Percentiles rank a stretch among this genome's conserved stretches.
phyloP scores from a whole-genome alignment of 2,113 vertebrate species.

The Panthera uncia region DNA sequence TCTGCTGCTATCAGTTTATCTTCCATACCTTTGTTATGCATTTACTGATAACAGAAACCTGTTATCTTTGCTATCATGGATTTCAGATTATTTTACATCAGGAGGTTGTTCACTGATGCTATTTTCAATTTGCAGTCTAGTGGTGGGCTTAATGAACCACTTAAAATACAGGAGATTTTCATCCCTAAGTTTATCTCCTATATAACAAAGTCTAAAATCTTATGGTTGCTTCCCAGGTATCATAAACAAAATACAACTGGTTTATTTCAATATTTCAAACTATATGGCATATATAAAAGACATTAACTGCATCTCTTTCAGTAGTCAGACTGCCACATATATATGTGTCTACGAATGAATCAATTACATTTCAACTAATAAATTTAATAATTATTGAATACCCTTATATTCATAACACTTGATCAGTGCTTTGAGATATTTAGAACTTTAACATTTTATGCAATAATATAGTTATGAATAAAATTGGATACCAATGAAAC shows the following conservation, averaged over 20 bases:
- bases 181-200: slow-evolving; percentile 5
- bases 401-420: not conserved
- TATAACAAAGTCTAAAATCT: not conserved
- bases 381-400: not conserved
- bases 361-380: not conserved
- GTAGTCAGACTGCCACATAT: not conserved
- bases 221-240: not conserved
- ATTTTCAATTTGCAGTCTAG: slow-evolving; percentile 51
- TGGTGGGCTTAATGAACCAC: slow-evolving; percentile 22
- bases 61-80: slow-evolving; percentile 46
- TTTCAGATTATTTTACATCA: slow-evolving; percentile 58
- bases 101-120: not conserved
- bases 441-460: not conserved
- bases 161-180: slow-evolving; percentile 58
- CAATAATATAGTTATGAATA: not conserved
- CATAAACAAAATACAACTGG: not conserved
- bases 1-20: not conserved
- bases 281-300: not conserved
- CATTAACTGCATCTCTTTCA: not conserved
- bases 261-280: not conserved
- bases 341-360: not conserved
- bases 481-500: not conserved
- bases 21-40: not conserved
- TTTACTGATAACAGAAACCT: slow-evolving; percentile 30
- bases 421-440: not conserved